Evolutionary conservation across 1,140 invertebrate species (phyloP).

Genomic region (Zelostemma sp.): DNA sequence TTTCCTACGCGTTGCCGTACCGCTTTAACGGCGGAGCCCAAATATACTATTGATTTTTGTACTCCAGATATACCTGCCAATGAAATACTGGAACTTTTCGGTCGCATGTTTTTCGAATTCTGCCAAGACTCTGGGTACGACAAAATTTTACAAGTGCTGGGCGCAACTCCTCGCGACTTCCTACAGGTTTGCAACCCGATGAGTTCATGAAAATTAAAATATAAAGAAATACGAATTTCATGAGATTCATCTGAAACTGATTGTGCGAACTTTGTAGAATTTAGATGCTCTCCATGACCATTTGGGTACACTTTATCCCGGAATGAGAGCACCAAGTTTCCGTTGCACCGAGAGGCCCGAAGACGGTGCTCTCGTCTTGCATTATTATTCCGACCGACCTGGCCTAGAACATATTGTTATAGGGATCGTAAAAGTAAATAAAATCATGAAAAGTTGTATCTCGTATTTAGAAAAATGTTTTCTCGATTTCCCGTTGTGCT

Average conservation of each 20-base stretch:
- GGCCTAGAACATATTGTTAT: conserved; percentile 95
- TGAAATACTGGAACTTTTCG: conserved; percentile 2
- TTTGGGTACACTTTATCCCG: conserved; percentile 91
- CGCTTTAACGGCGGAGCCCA: no score
- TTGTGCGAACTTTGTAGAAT: conserved; percentile 74
- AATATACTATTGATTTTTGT: not conserved
- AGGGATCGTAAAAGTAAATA: conserved; percentile 89
- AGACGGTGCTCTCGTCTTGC: conserved; percentile 87
- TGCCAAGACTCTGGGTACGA: conserved; percentile 95
- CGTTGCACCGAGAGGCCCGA: conserved; percentile 87
- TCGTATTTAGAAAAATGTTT: no score
- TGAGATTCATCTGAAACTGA: not conserved
- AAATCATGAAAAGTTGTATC: no score
- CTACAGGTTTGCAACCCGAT: conserved; percentile 76
- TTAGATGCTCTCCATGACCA: conserved; percentile 95
- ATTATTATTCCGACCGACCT: conserved; percentile 93
- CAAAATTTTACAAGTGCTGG: conserved; percentile 91
- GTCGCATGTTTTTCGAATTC: conserved; percentile 92
- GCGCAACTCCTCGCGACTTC: conserved; percentile 92
- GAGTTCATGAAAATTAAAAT: not conserved
- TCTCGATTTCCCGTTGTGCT: no score
- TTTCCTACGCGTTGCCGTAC: no score
- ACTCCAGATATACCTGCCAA: conserved; percentile 2
- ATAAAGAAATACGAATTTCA: not conserved
- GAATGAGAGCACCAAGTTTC: conserved; percentile 93